Evolutionary conservation across 2,113 vertebrate species (phyloP), one percentile per base, ranked within the genome.

Genomic region (Scomber scombrus): DNA sequence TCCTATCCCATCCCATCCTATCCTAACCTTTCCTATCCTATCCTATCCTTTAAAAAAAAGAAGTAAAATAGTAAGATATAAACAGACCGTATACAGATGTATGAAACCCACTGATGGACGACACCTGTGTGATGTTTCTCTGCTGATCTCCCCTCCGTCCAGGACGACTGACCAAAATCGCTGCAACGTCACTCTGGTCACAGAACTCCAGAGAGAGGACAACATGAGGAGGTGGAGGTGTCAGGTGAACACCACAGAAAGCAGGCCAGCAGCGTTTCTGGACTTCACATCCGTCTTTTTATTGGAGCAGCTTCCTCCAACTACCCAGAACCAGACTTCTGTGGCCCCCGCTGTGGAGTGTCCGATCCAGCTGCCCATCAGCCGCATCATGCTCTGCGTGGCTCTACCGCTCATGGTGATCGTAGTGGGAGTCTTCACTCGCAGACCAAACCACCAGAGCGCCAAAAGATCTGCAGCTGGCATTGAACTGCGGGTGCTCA

Each of bases 221-320:
- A 14, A 81, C 67, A 58, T 40, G 83, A 75, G 87, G 65, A 90
- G 49, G 82, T 88, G 79, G 81, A 77, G 81, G 5, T 92, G 90
- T 66, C 57, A 81, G 57, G 47, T 89, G 58, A 61, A 47, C 19
- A 14, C 26, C 47, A 11, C 3, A 4, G 46, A 54, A 4, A 57
- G 18, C 83, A 23, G 6, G 43, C 13, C 0, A 2, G 34, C 0
- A 0, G 5, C 3, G 0, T 81, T 76, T 31, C 21, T 83, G 56
- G 81, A 88, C 62, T 88, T 90, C 71, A 87, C 3, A 0, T 80
- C 85, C 3, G n/a, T 26, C 6, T 90, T 91, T n/a, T 3, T 89
- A 75, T 14, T 86, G 23, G 23, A 26, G 9, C 66, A 73, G 1
- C 26, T 8, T 3, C 0, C 6, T 12, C 6, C 15, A 4, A 0